Conservation (phyloP, 2,888 invertebrate species). For the Rhopalosiphum nymphaeae region DNA sequence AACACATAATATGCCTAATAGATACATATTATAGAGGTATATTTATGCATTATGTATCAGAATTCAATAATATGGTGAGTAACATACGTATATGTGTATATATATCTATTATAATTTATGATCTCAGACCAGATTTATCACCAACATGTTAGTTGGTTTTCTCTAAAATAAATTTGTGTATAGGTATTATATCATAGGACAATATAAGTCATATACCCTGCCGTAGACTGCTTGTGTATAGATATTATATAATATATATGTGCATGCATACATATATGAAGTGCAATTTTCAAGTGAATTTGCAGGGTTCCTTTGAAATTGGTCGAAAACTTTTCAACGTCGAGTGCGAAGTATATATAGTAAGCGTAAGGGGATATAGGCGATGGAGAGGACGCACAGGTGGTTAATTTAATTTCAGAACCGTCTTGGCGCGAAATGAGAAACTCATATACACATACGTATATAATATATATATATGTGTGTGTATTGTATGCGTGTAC, state of each 20-base stretch:
- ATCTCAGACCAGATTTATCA: neutral
- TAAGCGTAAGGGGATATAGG: neutral
- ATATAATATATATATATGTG: neutral
- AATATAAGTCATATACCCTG: neutral
- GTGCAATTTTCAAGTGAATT: slow-evolving; percentile 5
- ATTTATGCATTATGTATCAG: neutral
- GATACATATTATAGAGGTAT: neutral
- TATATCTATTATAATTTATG: neutral
- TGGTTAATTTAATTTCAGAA: slow-evolving; percentile 59
- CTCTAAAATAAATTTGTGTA: neutral
- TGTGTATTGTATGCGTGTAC: too few species aligned
- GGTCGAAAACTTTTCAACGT: slow-evolving; percentile 39
- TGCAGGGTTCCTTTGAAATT: slow-evolving; percentile 22
- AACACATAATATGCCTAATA: neutral
- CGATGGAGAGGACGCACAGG: neutral
- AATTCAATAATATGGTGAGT: neutral
- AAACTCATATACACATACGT: neutral
- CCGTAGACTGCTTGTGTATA: neutral
- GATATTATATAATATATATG: neutral
- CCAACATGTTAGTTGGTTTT: neutral
- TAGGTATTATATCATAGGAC: neutral
- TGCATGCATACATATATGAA: neutral
- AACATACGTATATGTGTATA: neutral
- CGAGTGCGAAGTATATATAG: neutral
- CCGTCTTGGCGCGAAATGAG: slow-evolving; percentile 52